Conservation (phyloP, 2,888 invertebrate genomes). For the Galerucella pusilla region DNA sequence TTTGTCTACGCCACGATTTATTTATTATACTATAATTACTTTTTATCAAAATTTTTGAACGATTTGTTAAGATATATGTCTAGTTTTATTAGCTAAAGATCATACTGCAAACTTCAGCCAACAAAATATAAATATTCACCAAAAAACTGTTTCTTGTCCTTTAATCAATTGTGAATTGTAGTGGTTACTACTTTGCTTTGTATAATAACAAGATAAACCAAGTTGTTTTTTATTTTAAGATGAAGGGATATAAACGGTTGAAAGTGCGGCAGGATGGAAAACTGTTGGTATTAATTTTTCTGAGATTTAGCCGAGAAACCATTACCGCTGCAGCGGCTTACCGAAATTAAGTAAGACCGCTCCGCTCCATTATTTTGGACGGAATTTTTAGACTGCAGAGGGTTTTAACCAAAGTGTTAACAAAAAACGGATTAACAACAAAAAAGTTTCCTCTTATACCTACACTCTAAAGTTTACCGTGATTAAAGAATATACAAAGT, state of each 20-base stretch:
- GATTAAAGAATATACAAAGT: neutral
- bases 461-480: neutral
- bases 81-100: too few relatives aligned
- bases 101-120: too few relatives aligned
- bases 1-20: too few relatives aligned
- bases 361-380: constrained; percentile 20
- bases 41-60: too few relatives aligned
- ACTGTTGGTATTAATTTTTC: constrained; percentile 9
- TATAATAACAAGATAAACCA: neutral
- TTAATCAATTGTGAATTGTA: neutral
- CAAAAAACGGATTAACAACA: neutral
- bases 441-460: neutral
- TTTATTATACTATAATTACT: too few relatives aligned
- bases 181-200: neutral
- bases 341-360: constrained; percentile 18
- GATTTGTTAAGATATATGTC: too few relatives aligned
- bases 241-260: neutral
- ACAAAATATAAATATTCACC: too few relatives aligned
- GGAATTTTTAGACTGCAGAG: constrained; percentile 16
- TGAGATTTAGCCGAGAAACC: constrained; percentile 14
- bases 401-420: neutral
- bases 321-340: constrained; percentile 18
- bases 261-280: neutral
- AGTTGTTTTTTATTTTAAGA: neutral
- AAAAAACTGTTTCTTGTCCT: too few relatives aligned